Base-by-base conservation (phyloP, 2,888 invertebrate species). In the Diadegma fenestrale region DNA sequence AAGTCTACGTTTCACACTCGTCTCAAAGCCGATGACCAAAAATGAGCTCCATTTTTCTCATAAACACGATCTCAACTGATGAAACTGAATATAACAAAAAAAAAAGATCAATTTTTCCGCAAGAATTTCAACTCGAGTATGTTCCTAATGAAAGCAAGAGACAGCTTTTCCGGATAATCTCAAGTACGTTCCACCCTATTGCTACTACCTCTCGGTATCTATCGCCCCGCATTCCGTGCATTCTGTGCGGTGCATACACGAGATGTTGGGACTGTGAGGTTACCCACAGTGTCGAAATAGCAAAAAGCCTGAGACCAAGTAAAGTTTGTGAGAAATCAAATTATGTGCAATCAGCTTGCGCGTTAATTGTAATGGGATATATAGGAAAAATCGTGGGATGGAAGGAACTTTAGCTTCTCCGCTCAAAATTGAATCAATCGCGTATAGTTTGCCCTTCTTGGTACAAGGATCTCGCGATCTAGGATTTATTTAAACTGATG, bases 181-280 rank as follows among this genome's bases (percentile, higher is more conserved):
- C 61, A 72, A 48, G 26, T 61, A 61, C 26, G 33, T 26, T 12
- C 26, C 12, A 61, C 17, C 7, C 26, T 12, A 14, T 26, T 10
- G 43, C 61, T 73, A 17, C 43, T 73, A 61, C 43, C 61, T 41
- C 45, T 41, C 45, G 26, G 58, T 41, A 58, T 73, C 61, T 41
- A 73, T 73, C 30, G 58, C 26, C 1, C 66, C 58, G 82, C n/a
- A 84, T 86, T 81, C 86, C 84, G 37, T 68, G 77, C 76, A 84
- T 86, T 86, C 81, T 79, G 63, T 61, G 75, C 73, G 76, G 71
- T 82, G 79, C 79, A 84, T 82, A 82, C 82, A 76, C 71, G 69
- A 58, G 68, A 61, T 84, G 84, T 84, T 81, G 51, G 45, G 5
- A 72, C 33, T 45, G 41, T 51, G 63, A 43, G 43, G 22, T 69